These are phyloP conservation scores for Hepsetus odoe DNA, from an alignment of 2,113 vertebrate genomes.

Conservation along the genomic window DNA sequence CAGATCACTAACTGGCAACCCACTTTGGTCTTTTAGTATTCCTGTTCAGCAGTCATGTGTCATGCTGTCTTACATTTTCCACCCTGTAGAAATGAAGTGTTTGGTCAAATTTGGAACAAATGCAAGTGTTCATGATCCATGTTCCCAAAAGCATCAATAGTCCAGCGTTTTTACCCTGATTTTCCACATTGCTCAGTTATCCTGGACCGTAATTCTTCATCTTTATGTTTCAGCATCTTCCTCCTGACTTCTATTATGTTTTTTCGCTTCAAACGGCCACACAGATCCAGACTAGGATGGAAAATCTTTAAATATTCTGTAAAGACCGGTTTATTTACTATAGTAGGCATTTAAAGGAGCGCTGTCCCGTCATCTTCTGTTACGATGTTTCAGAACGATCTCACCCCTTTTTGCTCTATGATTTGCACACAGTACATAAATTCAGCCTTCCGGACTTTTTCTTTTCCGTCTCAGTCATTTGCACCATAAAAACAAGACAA, in stretches of 20 bases:
- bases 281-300: neutral
- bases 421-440: conserved; percentile 44
- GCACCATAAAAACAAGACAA: conserved; percentile 24
- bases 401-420: neutral
- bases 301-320: neutral
- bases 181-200: too few relatives aligned
- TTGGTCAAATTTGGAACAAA: conserved; percentile 50
- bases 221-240: too few relatives aligned
- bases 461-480: conserved; percentile 35
- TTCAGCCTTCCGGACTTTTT: neutral
- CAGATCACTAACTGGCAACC: neutral
- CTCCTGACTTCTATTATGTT: too few relatives aligned
- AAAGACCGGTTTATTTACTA: too few relatives aligned
- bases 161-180: neutral
- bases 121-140: conserved; percentile 43
- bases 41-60: neutral
- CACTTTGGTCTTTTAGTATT: conserved; percentile 45
- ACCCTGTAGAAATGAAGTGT: conserved; percentile 14
- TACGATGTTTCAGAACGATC: neutral
- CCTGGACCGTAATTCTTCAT: too few relatives aligned
- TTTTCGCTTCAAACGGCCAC: too few relatives aligned
- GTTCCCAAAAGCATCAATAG: neutral
- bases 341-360: neutral
- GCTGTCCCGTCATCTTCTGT: neutral
- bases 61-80: neutral